Evolutionary conservation across 2,888 invertebrate genomes (phyloP).

Genomic region (Lasioglossum lativentre): DNA sequence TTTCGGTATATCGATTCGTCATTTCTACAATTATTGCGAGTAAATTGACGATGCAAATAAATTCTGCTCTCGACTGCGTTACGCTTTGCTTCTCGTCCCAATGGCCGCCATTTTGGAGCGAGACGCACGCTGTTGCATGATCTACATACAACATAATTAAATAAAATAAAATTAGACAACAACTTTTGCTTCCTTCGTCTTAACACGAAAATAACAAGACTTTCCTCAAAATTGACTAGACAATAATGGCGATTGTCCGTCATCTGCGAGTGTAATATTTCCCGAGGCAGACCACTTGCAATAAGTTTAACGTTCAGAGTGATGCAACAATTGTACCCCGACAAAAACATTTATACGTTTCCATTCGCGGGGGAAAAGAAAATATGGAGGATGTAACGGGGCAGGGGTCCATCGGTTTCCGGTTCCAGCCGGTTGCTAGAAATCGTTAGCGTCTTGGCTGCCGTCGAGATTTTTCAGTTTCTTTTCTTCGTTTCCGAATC

Average conservation of each 20-base stretch:
- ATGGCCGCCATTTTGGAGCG: not conserved
- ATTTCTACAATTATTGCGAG: not conserved
- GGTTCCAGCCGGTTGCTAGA: slow-evolving; percentile 6
- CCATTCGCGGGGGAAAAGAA: not conserved
- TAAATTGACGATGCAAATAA: not conserved
- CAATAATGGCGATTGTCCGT: not conserved
- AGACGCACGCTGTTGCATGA: not conserved
- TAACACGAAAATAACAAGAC: no score
- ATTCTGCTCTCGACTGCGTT: not conserved
- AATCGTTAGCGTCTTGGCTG: not conserved
- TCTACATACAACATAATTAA: no score
- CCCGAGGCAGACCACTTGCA: not conserved
- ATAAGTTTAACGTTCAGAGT: not conserved
- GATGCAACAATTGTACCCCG: not conserved
- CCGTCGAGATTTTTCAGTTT: not conserved
- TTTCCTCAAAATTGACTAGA: not conserved
- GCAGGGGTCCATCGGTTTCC: not conserved
- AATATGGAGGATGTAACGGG: not conserved
- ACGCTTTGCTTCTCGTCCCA: not conserved
- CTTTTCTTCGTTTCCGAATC: not conserved
- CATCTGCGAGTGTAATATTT: not conserved
- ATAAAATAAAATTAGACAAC: not conserved
- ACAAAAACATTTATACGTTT: not conserved
- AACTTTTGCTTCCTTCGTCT: not conserved
- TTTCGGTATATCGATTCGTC: not conserved